Base-by-base conservation (phyloP, 2,797 vertebrate species). In the Propithecus perrieri region DNA sequence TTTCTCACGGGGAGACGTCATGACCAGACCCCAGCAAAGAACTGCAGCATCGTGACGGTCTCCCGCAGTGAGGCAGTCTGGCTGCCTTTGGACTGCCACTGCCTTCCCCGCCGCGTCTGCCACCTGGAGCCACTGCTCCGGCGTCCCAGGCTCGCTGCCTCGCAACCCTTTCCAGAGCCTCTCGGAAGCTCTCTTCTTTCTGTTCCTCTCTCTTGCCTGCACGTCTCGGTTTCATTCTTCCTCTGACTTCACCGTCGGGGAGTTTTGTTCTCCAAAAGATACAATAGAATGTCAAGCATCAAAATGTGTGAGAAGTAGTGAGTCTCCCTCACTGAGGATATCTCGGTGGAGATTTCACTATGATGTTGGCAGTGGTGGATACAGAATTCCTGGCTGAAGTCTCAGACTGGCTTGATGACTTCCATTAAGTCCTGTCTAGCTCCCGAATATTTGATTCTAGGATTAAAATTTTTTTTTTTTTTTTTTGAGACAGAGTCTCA, bases 201-300 rank as follows among this genome's bases (percentile, higher is more conserved):
- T 78, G 22, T 18, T 87, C 24, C 61, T 93, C 65, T 85, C 43
- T 88, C 22, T 69, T 35, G 38, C 3, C 41, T 78, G 5, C 11
- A 20, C 4, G n/a, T 69, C 55, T 61, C 41, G 5, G 78, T 65
- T 71, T 92, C 18, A 11, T 48, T 83, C 61, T 75, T 65, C 43
- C 53, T 91, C 38, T 79, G 65, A 96, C n/a, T 50, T 24, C 43
- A 20, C 35, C 41, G 48, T 65, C 46, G 17, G 72, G 74, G 41
- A 76, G 50, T 71, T 85, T 90, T 89, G 9, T 90, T 96, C 75
- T 95, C 74, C 55, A 30, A 63, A 95, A 91, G 43, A 63, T 20
- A 41, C 22, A 48, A 18, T 4, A 50, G 46, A 89, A 85, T 83
- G 38, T 57, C 86, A 86, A 14, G 33, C 57, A 35, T 86, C 74